phyloP scores from a whole-genome alignment of 1,140 invertebrate genomes.

The Halictus rubicundus region DNA sequence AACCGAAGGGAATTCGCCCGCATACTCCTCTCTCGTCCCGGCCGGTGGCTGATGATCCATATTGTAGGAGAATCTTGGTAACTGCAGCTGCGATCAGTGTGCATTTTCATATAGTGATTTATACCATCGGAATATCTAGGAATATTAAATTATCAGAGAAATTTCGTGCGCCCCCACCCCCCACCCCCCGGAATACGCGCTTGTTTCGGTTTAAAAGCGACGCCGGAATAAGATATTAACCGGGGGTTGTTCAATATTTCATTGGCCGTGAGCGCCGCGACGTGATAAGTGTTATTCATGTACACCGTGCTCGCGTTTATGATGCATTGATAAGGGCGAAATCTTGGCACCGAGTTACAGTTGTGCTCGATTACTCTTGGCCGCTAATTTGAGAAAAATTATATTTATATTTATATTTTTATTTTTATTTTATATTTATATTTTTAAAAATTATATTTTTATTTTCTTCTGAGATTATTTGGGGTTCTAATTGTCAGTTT shows the following conservation, averaged over 20 bases:
- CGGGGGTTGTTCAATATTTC: constrained; percentile 26
- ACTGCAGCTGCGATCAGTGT: constrained; percentile 14
- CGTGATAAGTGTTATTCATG: constrained; percentile 41
- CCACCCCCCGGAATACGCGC: no score
- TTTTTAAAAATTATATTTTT: no score
- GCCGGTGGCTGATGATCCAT: background rate
- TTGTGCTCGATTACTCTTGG: no score
- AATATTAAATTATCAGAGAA: constrained; percentile 40
- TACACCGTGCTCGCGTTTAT: constrained; percentile 22
- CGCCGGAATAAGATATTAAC: constrained; percentile 16
- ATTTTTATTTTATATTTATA: no score
- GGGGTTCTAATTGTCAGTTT: no score
- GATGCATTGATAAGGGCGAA: constrained; percentile 29
- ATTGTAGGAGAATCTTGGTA: background rate
- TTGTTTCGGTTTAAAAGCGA: background rate
- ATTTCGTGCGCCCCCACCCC: constrained; percentile 21
- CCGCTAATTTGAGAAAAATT: no score
- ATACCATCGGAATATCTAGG: constrained; percentile 15
- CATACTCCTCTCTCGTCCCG: no score
- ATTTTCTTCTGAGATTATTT: no score
- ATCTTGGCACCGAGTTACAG: no score
- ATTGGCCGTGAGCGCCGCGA: constrained; percentile 20
- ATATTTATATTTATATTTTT: no score
- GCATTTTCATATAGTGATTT: constrained; percentile 15
- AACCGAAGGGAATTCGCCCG: background rate